Evolutionary conservation across 2,113 vertebrate species (phyloP).

Genomic region (Rousettus leschenaultii): DNA sequence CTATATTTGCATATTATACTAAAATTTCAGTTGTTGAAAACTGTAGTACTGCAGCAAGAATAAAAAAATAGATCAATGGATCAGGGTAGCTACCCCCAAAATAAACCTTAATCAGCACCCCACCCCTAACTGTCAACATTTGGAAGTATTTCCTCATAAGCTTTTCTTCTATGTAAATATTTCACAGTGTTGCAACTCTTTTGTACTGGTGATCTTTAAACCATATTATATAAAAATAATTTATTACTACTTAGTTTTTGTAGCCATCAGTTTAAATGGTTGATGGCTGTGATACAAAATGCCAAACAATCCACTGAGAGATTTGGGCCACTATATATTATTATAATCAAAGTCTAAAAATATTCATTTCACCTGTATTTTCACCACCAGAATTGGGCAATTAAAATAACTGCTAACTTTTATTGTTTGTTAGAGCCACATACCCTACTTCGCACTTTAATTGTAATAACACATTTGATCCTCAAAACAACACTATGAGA

Average conservation of each 20-base stretch:
- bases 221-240: background rate
- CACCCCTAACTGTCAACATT: background rate
- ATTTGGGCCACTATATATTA: background rate
- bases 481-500: background rate
- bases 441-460: background rate
- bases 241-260: background rate
- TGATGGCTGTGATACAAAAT: background rate
- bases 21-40: constrained; percentile 10
- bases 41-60: background rate
- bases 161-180: background rate
- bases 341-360: background rate
- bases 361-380: background rate
- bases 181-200: background rate
- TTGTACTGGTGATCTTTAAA: background rate
- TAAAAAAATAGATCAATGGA: background rate
- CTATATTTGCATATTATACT: constrained; percentile 5
- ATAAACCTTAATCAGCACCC: background rate
- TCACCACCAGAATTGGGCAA: background rate
- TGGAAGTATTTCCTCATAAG: background rate
- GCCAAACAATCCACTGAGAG: background rate
- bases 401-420: background rate
- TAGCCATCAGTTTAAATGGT: background rate
- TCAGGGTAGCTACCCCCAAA: background rate
- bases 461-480: background rate
- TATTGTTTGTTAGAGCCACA: background rate